These are phyloP conservation scores for Cheirogaleus medius DNA, from an alignment of 2,113 vertebrate genomes.

Conservation along the genomic window DNA sequence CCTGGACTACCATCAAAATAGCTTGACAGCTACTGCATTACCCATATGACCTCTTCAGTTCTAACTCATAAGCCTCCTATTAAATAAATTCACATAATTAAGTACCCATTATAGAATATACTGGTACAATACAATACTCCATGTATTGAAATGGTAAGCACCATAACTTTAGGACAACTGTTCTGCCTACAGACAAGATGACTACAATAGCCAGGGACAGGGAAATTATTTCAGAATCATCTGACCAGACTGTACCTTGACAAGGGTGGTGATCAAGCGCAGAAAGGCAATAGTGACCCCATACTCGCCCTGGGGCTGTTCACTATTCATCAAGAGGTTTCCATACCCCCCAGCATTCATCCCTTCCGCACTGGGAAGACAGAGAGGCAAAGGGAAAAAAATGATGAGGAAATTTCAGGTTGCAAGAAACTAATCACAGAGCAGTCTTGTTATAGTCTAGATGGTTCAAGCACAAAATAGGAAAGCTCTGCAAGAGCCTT, in stretches of 20 bases:
- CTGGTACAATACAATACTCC: background rate
- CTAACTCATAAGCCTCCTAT: background rate
- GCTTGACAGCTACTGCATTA: background rate
- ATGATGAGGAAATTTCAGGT: background rate
- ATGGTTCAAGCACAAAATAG: background rate
- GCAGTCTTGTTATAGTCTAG: background rate
- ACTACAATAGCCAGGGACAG: rapidly evolving
- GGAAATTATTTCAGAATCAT: background rate
- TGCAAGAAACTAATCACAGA: conserved; percentile 7
- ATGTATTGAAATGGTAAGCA: background rate
- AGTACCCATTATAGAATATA: background rate
- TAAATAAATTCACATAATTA: background rate
- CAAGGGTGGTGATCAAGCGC: conserved; percentile 93
- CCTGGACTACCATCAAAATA: background rate
- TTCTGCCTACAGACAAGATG: background rate
- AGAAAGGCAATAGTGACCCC: conserved; percentile 95
- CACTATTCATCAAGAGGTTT: conserved; percentile 93
- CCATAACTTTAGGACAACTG: background rate
- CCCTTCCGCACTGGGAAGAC: conserved; percentile 91
- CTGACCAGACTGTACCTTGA: conserved; percentile 89
- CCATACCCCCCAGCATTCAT: conserved; percentile 99
- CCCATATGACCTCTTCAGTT: background rate
- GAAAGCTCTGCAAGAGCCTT: background rate
- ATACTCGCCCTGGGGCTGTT: conserved; percentile 96
- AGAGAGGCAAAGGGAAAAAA: background rate